phyloP scores from a whole-genome alignment of 2,113 vertebrate species.

The Hippoglossus stenolepis region DNA sequence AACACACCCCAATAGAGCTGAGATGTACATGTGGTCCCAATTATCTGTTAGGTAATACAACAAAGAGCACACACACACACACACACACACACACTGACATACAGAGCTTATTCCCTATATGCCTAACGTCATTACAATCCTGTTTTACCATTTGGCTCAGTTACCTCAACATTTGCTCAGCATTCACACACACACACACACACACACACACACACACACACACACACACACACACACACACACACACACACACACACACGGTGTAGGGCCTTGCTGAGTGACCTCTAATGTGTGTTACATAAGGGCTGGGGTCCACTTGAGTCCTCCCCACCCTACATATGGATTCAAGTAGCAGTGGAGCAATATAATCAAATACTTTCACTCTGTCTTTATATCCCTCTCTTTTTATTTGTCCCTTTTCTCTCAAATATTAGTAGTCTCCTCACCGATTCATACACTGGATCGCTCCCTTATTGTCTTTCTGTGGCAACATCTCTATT shows the following conservation, averaged over 20 bases:
- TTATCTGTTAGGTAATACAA: constrained; percentile 79
- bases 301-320: constrained; percentile 53
- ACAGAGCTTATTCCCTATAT: constrained; percentile 9
- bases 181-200: constrained; percentile 17
- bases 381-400: background rate
- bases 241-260: no score
- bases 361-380: background rate
- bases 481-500: constrained; percentile 27
- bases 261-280: constrained; percentile 44
- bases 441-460: constrained; percentile 13
- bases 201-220: constrained; percentile 2
- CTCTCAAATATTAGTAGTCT: constrained; percentile 12
- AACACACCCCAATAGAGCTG: constrained; percentile 44
- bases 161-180: constrained; percentile 39
- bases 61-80: constrained; percentile 30
- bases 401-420: constrained; percentile 17
- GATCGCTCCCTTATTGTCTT: background rate
- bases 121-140: constrained; percentile 15
- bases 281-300: constrained; percentile 62
- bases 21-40: constrained; percentile 71
- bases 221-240: no score
- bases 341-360: constrained; percentile 38
- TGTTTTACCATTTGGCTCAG: constrained; percentile 51
- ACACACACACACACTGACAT: constrained; percentile 10
- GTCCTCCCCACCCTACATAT: constrained; percentile 40